Base-by-base conservation (phyloP, 2,888 invertebrate species). In the Dusona sp. region DNA sequence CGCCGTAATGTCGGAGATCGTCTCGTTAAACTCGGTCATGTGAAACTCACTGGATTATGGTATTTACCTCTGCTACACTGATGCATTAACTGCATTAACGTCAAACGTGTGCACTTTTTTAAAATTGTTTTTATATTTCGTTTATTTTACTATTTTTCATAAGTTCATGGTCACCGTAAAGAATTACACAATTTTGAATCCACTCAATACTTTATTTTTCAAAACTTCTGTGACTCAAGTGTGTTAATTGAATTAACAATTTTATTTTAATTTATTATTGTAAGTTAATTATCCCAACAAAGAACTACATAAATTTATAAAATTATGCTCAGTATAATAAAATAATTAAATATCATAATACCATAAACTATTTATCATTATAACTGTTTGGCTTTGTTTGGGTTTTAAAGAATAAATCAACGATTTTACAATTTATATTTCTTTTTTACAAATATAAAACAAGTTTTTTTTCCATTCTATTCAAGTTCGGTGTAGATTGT, bases 11-110 rank as follows among this genome's bases (percentile, higher is more conserved):
- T 57, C 54, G 79, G 70, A 70, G 73, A 82, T 67, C 73, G 72
- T 65, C 74, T 84, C 72, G 83, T 83, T 88, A 90, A 92, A 92
- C 91, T 91, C 92, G 92, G 92, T 91, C 92, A 91, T 92, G 92
- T 91, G 92, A 91, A 92, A 91, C 90, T 91, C 83, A 38, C 88
- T 83, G 84, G 74, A 82, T 78, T 78, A 83, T 82, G 54, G 77
- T 54, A 68, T 67, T 45, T 75, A 67, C 57, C 75, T 82, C 51
- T 65, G 33, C 61, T 29, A 64, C 25, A 45, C 51, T 74, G 38
- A 72, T 85, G 70, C 75, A 72, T 75, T 70, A 54, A 33, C 61
- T 68, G 51, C 68, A 36, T 70, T 57, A 61, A 61, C 67, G 67
- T 77, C 72, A 65, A 70, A 9, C 70, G 36, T 65, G 25, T 83